Evolutionary conservation across 2,113 vertebrate species (phyloP).

Genomic region (Dromiciops gliroides): DNA sequence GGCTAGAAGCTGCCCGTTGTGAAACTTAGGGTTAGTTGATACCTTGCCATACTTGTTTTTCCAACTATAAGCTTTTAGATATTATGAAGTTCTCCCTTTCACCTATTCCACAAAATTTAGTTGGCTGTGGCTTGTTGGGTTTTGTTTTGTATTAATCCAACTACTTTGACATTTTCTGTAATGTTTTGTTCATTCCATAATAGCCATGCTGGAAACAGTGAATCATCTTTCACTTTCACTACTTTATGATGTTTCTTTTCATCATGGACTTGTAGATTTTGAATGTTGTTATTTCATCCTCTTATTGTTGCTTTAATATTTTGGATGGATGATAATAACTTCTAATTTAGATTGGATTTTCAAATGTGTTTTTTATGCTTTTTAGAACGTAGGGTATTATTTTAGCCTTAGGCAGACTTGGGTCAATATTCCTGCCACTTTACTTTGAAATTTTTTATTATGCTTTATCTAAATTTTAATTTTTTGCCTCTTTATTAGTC

Average conservation of each 20-base stretch:
- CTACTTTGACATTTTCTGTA: slow-evolving; percentile 58
- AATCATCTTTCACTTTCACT: slow-evolving; percentile 59
- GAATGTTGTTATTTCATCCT: slow-evolving; percentile 54
- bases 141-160: slow-evolving; percentile 70
- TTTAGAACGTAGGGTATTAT: slow-evolving; percentile 41
- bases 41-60: slow-evolving; percentile 68
- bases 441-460: slow-evolving; percentile 25
- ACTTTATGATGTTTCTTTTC: slow-evolving; percentile 53
- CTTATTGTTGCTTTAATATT: slow-evolving; percentile 69
- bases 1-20: slow-evolving; percentile 79
- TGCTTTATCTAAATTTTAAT: slow-evolving; percentile 49
- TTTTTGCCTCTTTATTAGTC: slow-evolving; percentile 43
- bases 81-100: slow-evolving; percentile 68
- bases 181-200: slow-evolving; percentile 65
- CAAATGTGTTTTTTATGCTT: slow-evolving; percentile 36
- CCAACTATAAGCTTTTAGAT: slow-evolving; percentile 60
- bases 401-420: slow-evolving; percentile 56
- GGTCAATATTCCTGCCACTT: slow-evolving; percentile 28
- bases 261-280: slow-evolving; percentile 48
- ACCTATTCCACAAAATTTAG: slow-evolving; percentile 57
- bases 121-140: slow-evolving; percentile 65
- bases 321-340: slow-evolving; percentile 46
- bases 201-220: slow-evolving; percentile 47
- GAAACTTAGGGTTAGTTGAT: slow-evolving; percentile 82
- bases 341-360: slow-evolving; percentile 54